These are phyloP conservation scores for Geodia barretti DNA, from an alignment of 37 sponge, comb jelly and placozoan genomes.

Conservation along the genomic window DNA sequence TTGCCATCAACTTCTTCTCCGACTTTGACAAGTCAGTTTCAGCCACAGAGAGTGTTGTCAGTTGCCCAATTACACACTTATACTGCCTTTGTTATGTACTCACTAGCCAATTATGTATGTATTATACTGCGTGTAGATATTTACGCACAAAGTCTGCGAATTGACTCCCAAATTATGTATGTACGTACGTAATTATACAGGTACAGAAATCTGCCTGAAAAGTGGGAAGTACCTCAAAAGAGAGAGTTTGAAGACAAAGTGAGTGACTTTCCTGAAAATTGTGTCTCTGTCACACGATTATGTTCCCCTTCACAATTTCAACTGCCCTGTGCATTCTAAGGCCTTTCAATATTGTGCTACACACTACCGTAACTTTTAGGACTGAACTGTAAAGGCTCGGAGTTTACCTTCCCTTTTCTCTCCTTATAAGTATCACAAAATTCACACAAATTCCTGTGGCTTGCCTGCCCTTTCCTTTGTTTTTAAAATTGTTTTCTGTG, in stretches of 20 bases:
- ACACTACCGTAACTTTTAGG: too few species aligned
- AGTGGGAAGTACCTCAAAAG: constrained; percentile 78
- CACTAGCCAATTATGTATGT: not conserved
- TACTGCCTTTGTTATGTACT: not conserved
- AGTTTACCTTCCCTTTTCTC: too few species aligned
- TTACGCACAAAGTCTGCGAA: not conserved
- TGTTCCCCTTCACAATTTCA: not conserved
- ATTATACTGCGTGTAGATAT: not conserved
- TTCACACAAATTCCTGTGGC: too few species aligned
- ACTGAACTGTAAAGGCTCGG: too few species aligned
- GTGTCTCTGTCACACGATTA: too few species aligned
- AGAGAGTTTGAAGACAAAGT: constrained; percentile 66
- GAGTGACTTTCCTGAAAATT: too few species aligned
- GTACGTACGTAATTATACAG: constrained; percentile 38
- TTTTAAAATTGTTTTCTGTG: too few species aligned
- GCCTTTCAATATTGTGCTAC: too few species aligned
- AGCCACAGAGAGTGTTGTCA: not conserved
- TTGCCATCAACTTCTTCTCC: constrained; percentile 84
- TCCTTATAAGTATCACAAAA: too few species aligned
- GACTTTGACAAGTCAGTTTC: constrained; percentile 91
- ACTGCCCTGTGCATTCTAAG: not conserved
- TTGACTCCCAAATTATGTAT: not conserved
- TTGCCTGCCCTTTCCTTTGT: too few species aligned
- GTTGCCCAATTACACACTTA: too few species aligned
- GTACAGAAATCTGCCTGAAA: constrained; percentile 52